phyloP scores from a whole-genome alignment of 1,140 invertebrate species.

The Oryzaephilus surinamensis region DNA sequence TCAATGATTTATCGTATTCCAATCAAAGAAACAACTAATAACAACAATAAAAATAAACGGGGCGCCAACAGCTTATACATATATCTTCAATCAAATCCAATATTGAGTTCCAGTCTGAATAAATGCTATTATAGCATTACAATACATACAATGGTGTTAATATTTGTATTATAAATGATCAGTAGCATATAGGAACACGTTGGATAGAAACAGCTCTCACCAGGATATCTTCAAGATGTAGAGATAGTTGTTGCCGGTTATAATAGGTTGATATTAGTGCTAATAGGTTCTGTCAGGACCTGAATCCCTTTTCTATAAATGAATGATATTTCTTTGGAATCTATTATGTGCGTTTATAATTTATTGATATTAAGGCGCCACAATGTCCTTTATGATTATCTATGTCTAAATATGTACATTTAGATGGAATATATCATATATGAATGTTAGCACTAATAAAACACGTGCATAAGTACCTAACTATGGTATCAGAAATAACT shows the following conservation, averaged over 20 bases:
- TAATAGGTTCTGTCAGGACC: slow-evolving; percentile 31
- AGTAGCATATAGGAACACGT: slow-evolving; percentile 23
- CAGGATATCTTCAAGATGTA: slow-evolving; percentile 18
- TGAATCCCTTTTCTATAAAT: slow-evolving; percentile 19
- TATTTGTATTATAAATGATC: slow-evolving; percentile 32
- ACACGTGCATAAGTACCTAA: slow-evolving; percentile 14
- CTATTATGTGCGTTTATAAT: too few species aligned
- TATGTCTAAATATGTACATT: neutral
- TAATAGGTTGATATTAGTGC: slow-evolving; percentile 14
- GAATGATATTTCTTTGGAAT: too few species aligned
- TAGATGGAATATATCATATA: too few species aligned
- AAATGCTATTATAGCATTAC: slow-evolving; percentile 14
- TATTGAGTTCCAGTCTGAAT: slow-evolving; percentile 6
- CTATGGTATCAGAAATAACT: too few species aligned
- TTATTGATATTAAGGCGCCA: slow-evolving; percentile 29
- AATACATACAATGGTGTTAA: slow-evolving; percentile 21
- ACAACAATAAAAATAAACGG: too few species aligned
- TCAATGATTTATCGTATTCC: too few species aligned
- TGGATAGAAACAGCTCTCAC: slow-evolving; percentile 11
- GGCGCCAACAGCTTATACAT: neutral
- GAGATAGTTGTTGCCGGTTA: slow-evolving; percentile 18
- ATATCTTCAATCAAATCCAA: neutral
- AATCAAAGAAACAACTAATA: too few species aligned
- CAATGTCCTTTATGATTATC: slow-evolving; percentile 9
- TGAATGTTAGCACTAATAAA: slow-evolving; percentile 18